Base-by-base conservation (phyloP, 2,888 invertebrate species). In the Diploptera punctata region DNA sequence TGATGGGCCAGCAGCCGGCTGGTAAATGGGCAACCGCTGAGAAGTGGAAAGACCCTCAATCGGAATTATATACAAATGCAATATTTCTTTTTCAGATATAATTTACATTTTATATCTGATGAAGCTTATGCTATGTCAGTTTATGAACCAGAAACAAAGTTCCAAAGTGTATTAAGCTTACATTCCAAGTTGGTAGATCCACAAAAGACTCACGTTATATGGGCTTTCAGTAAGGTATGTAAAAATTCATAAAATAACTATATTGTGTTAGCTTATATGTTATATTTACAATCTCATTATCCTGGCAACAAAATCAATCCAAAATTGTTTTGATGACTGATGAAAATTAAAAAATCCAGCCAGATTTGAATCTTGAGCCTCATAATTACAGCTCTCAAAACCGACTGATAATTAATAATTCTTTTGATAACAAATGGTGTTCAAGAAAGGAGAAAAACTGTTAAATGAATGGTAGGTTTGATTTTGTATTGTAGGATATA, bases 141-240 rank as follows among this genome's bases (percentile, higher is more conserved):
- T 47, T 65, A 65, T 47, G 65, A 65, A 29, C 29, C 29, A 24
- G 16, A 29, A 26, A 44, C 21, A 44, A 3, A 10, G 10, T 65
- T 65, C 26, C 21, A 47, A 2, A 65, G 65, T 29, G 26, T 65
- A n/a, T 21, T 65, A n/a, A 65, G 13, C 47, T 16, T 47, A 19
- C 38, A 7, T 9, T 7, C 65, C 18, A 7, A 5, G 10, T 19
- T 29, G 5, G 19, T 21, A 26, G 47, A 65, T 18, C 65, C 26
- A 26, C 26, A 65, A 13, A 65, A 29, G 47, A 65, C 44, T 1
- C 65, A 65, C 26, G 65, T 65, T 7, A 65, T 65, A 3, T 65
- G 65, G 65, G 38, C 65, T 29, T 65, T 65, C n/a, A 65, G 65
- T 47, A 65, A 65, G 65, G 65, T 65, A 26, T n/a, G 61, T 13